Evolutionary conservation across 2,113 vertebrate genomes (phyloP).

Genomic region (Crotophaga sulcirostris): DNA sequence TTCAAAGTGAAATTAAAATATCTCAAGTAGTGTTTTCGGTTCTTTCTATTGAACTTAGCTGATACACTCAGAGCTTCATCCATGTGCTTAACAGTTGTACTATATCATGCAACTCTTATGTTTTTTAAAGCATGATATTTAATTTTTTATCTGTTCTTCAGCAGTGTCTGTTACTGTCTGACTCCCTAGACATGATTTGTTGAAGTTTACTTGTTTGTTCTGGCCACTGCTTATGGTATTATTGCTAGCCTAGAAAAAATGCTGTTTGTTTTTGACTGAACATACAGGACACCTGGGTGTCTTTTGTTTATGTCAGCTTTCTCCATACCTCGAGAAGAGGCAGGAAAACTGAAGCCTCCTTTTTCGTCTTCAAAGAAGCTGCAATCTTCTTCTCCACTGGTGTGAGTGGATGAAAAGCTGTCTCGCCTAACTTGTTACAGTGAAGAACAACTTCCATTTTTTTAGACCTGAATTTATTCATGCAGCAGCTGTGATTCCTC

Average conservation of each 20-base stretch:
- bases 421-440: not conserved
- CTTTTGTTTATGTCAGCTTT: not conserved
- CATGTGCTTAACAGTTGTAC: not conserved
- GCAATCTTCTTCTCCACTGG: not conserved
- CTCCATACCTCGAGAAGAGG: not conserved
- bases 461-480: not conserved
- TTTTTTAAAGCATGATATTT: not conserved
- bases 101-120: not conserved
- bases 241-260: not conserved
- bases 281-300: not conserved
- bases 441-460: not conserved
- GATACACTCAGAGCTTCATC: not conserved
- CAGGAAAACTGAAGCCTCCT: not conserved
- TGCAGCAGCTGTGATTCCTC: not conserved
- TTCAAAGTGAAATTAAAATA: not conserved
- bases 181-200: not conserved
- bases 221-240: not conserved
- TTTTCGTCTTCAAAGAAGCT: not conserved
- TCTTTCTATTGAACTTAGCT: not conserved
- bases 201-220: not conserved
- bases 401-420: not conserved
- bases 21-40: not conserved
- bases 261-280: not conserved
- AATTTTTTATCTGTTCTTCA: not conserved
- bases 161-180: accelerated